Conservation (phyloP, 37 sponge, comb jelly and placozoan genomes). For the Oscarella lobularis region DNA sequence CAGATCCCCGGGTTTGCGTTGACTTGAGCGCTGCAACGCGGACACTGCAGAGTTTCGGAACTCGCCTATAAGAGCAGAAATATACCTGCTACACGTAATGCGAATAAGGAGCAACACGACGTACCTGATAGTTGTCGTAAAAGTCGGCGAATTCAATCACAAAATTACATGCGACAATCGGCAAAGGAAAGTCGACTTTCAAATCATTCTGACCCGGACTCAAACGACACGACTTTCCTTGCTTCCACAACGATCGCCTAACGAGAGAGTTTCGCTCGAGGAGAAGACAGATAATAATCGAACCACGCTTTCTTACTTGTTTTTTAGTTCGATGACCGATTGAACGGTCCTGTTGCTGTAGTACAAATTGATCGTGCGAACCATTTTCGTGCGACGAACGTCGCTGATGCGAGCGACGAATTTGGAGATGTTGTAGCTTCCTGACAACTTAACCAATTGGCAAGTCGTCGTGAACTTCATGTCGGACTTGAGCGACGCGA, state of each 20-base stretch:
- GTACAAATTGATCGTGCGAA: constrained; percentile 72
- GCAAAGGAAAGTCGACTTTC: constrained; percentile 83
- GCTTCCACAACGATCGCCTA: constrained; percentile 47
- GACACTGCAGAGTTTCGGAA: constrained; percentile 83
- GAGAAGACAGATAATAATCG: too few species aligned
- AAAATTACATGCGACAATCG: constrained; percentile 72
- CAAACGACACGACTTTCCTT: constrained; percentile 43
- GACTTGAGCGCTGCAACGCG: constrained; percentile 83
- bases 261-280: too few species aligned
- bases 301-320: constrained; percentile 47
- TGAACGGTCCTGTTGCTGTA: constrained; percentile 76
- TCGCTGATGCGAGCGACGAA: constrained; percentile 51
- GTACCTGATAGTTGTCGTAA: constrained; percentile 80
- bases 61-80: constrained; percentile 27
- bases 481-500: constrained; percentile 58
- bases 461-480: constrained; percentile 59
- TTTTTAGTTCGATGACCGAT: constrained; percentile 81
- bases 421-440: constrained; percentile 54
- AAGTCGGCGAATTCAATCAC: constrained; percentile 83
- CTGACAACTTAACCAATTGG: constrained; percentile 64
- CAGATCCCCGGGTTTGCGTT: constrained; percentile 86
- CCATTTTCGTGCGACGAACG: constrained; percentile 80
- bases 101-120: background rate
- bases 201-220: constrained; percentile 67
- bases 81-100: background rate